Base-by-base conservation (phyloP, 2,113 vertebrate species). In the Aegotheles bennettii region DNA sequence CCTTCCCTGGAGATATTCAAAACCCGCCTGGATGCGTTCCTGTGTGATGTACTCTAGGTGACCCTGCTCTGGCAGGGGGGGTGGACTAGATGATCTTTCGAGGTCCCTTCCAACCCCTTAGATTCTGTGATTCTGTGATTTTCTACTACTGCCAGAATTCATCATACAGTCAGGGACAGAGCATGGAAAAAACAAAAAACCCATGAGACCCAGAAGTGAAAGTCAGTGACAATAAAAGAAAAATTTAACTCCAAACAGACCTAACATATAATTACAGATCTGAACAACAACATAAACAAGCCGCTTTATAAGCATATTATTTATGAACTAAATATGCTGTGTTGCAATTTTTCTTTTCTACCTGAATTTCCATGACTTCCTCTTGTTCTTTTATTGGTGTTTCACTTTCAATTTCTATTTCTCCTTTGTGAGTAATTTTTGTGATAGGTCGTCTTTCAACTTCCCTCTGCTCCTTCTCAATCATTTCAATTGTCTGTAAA, bases 351-450 rank as follows among this genome's bases (percentile, higher is more conserved):
- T 86, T 68, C 31, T 84, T 42, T 68, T 86, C 82, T 96, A 99
- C 99, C 98, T 98, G 97, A 56, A 98, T 97, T 96, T 99, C 98
- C 94, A 97, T 97, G 51, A 96, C 96, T 95, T 99, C 99, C 21
- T 99, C 98, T 94, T 98, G 98, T 70, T 98, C 98, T 93, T 99
- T 99, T 75, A 98, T 98, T 61, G 99, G 99, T 77, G 99, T 98
- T 94, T 99, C 99, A 95, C 98, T 99, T 97, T 99, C 99, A 88
- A 99, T 99, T 98, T 99, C 99, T 93, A 99, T 99, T 97, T 99
- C 99, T 75, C 99, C 99, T 98, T 99, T 99, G 96, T 99, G 99
- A 84, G 99, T 99, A 96, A 99, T 99, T 98, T 99, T 99, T 51
- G 99, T 99, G 92, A 99, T 99, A 19, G 99, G 99, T 38, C 99